These are phyloP conservation scores for Semnornis frantzii DNA, from an alignment of 2,113 vertebrate species.

Conservation along the genomic window DNA sequence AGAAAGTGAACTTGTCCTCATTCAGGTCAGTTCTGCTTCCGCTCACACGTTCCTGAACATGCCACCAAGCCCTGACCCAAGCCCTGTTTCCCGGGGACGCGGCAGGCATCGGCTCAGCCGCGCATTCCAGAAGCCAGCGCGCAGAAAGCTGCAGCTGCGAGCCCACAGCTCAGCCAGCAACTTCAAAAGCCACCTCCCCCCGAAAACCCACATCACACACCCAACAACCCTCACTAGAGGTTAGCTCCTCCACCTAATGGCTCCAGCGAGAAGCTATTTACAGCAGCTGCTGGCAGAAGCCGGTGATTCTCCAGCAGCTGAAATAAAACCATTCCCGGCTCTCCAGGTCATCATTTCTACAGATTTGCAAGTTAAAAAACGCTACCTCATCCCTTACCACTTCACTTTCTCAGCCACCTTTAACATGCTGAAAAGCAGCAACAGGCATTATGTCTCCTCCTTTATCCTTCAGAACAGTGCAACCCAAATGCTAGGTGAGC, in stretches of 20 bases:
- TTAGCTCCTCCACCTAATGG: background rate
- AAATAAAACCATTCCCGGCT: background rate
- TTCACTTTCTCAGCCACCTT: background rate
- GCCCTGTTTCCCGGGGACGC: background rate
- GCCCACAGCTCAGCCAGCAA: background rate
- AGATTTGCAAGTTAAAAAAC: background rate
- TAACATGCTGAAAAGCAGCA: background rate
- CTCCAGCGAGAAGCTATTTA: background rate
- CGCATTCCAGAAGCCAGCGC: background rate
- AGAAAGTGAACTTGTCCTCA: background rate
- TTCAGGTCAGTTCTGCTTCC: background rate
- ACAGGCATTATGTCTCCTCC: background rate
- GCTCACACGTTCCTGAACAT: background rate
- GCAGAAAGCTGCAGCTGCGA: background rate
- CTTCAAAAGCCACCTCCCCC: background rate
- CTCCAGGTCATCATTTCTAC: accelerated
- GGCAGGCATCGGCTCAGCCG: background rate
- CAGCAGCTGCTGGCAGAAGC: background rate
- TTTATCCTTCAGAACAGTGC: background rate
- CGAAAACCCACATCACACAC: background rate
- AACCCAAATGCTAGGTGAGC: background rate
- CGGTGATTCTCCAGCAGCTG: background rate
- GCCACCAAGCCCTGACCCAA: background rate
- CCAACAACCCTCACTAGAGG: background rate
- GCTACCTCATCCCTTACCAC: background rate